phyloP scores from a whole-genome alignment of 2,888 invertebrate species.

The Brenthis hecate region DNA sequence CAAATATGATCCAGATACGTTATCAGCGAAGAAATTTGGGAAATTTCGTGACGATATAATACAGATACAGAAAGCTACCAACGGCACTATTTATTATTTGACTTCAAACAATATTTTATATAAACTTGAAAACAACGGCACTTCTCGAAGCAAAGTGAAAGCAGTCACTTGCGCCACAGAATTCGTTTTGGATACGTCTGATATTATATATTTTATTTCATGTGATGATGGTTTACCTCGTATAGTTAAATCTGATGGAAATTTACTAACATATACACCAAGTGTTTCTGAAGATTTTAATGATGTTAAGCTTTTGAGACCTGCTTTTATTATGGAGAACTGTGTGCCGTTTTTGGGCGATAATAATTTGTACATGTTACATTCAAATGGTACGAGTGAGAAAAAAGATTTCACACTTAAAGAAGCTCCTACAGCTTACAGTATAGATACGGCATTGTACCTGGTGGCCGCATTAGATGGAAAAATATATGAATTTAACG shows the following conservation, averaged over 20 bases:
- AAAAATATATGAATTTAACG: constrained; percentile 67
- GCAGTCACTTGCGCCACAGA: constrained; percentile 55
- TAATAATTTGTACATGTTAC: constrained; percentile 54
- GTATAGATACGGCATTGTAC: constrained; percentile 63
- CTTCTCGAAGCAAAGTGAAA: constrained; percentile 50
- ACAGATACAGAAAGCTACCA: constrained; percentile 63
- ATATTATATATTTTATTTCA: constrained; percentile 63
- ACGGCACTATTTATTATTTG: constrained; percentile 56
- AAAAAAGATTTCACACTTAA: constrained; percentile 56
- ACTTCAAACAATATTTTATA: constrained; percentile 53
- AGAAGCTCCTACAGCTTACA: constrained; percentile 59
- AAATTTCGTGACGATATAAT: constrained; percentile 59
- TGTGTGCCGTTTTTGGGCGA: constrained; percentile 64
- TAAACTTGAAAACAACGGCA: constrained; percentile 58
- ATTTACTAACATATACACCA: constrained; percentile 44
- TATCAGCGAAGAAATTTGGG: constrained; percentile 63
- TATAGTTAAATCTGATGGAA: constrained; percentile 53
- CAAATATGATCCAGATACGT: constrained; percentile 53
- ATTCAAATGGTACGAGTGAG: constrained; percentile 58
- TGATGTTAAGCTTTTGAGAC: constrained; percentile 56
- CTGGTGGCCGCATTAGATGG: constrained; percentile 62
- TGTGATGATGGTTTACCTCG: constrained; percentile 56
- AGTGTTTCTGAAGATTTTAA: constrained; percentile 56
- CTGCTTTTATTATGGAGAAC: constrained; percentile 65
- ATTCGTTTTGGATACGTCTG: constrained; percentile 67